These are phyloP conservation scores for Hofmannophila pseudospretella DNA, from an alignment of 2,888 invertebrate genomes.

Conservation along the genomic window DNA sequence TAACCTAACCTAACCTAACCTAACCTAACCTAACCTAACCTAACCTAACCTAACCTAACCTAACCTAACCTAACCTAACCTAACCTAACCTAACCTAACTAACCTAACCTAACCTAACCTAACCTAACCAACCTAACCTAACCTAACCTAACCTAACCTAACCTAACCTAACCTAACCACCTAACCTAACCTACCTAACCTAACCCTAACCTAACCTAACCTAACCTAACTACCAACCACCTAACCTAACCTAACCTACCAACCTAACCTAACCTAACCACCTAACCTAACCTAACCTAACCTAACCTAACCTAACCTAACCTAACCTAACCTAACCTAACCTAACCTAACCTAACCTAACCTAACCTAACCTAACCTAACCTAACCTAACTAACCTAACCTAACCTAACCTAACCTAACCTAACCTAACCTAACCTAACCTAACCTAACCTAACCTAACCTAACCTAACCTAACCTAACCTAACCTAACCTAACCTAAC, in stretches of 20 bases:
- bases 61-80: conserved; percentile 17
- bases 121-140: conserved; percentile 16
- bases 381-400: conserved; percentile 14
- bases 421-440: conserved; percentile 12
- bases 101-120: conserved; percentile 15
- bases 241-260: conserved; percentile 17
- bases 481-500: conserved; percentile 16
- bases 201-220: conserved; percentile 16
- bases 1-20: conserved; percentile 15
- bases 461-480: conserved; percentile 16
- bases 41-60: conserved; percentile 15
- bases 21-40: conserved; percentile 14
- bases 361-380: conserved; percentile 14
- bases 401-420: conserved; percentile 17
- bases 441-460: conserved; percentile 17
- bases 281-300: conserved; percentile 6
- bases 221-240: conserved; percentile 19
- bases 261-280: conserved; percentile 5
- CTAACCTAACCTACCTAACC: too few species aligned
- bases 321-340: conserved; percentile 10
- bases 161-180: conserved; percentile 13
- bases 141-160: conserved; percentile 12
- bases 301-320: conserved; percentile 5
- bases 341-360: conserved; percentile 14
- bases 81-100: conserved; percentile 13